Evolutionary conservation across 2,113 vertebrate species (phyloP), one percentile per base, ranked within the genome.

Genomic region (Desmodus rotundus): DNA sequence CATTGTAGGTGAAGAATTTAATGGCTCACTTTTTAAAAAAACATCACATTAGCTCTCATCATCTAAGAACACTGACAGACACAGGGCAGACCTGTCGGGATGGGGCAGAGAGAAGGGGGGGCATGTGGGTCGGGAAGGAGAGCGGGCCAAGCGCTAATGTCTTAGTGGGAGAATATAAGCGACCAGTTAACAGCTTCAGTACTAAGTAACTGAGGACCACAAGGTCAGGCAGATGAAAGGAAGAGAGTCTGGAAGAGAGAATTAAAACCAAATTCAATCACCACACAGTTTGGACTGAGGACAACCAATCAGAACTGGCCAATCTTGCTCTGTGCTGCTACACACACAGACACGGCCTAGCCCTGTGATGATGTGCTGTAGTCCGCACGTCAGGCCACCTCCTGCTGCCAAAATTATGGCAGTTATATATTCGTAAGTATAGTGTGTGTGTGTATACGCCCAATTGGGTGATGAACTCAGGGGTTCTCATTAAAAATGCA

Each of bases 271-370:
- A 77, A 95, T 74, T 70, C 43, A 43, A 8, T 94, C 17, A 45
- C 86, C 93, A 91, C 78, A 81, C 6, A 83, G 24, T 74, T 87
- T 81, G 95, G 76, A 87, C 61, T 96, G 14, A n/a, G 73, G 58
- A 76, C 56, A 76, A 52, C 38, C 24, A 93, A 81, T 89, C 43
- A 93, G 80, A 95, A 91, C 12, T 31, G 72, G 33, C 58, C 81
- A 45, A 81, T 54, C 70, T 90, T 92, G 50, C 85, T 72, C 63
- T 26, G 86, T 43, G 50, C 20, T 38, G 7, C 56, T 76, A 41
- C 56, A 67, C 52, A 94, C n/a, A 61, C 76, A 87, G 94, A 70
- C 2, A 52, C 33, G n/a, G 9, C 36, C 28, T 26, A 3, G 45
- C 16, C 52, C 45, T 93, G 65, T 92, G 50, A 74, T 31, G 50